These are phyloP conservation scores for Sprattus sprattus DNA, from an alignment of 2,113 vertebrate genomes.

Conservation along the genomic window DNA sequence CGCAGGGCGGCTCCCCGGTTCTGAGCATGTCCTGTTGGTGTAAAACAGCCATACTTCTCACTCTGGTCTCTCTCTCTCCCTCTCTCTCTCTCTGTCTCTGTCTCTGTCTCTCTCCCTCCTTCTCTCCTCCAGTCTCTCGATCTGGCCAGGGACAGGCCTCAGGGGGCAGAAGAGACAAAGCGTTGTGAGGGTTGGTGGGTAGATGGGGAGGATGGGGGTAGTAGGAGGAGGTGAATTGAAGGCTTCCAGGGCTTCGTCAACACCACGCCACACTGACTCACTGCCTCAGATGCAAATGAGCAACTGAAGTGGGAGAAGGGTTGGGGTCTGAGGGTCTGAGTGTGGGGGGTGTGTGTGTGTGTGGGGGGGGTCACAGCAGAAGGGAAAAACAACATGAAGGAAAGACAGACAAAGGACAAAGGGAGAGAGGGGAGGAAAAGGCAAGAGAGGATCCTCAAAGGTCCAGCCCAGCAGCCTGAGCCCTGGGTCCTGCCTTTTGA, in stretches of 20 bases:
- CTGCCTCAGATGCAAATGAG: slow-evolving; percentile 84
- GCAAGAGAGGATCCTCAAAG: slow-evolving; percentile 49
- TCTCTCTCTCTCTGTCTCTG: not conserved
- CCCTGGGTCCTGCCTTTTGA: not conserved
- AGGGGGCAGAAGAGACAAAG: slow-evolving; percentile 56
- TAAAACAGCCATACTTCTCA: slow-evolving; percentile 70
- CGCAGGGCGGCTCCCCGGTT: slow-evolving; percentile 60
- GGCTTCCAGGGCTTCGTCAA: slow-evolving; percentile 62
- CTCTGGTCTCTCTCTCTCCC: slow-evolving; percentile 52
- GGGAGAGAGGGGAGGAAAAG: slow-evolving; percentile 51
- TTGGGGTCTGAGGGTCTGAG: not conserved
- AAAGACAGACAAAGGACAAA: slow-evolving; percentile 49
- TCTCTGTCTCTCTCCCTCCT: not conserved
- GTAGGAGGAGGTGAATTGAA: not conserved
- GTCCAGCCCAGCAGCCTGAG: slow-evolving; percentile 47
- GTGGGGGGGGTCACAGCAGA: slow-evolving; percentile 46
- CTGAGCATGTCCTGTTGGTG: slow-evolving; percentile 63
- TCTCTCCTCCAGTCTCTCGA: slow-evolving; percentile 9
- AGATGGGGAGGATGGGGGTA: not conserved
- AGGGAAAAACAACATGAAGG: slow-evolving; percentile 62
- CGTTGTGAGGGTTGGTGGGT: not conserved
- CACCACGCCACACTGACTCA: slow-evolving; percentile 74
- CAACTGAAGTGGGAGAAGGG: not conserved
- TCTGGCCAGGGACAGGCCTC: slow-evolving; percentile 38
- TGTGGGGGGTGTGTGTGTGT: not conserved